These are phyloP conservation scores for Stenchaetothrips biformis DNA, from an alignment of 2,888 invertebrate genomes.

Conservation along the genomic window DNA sequence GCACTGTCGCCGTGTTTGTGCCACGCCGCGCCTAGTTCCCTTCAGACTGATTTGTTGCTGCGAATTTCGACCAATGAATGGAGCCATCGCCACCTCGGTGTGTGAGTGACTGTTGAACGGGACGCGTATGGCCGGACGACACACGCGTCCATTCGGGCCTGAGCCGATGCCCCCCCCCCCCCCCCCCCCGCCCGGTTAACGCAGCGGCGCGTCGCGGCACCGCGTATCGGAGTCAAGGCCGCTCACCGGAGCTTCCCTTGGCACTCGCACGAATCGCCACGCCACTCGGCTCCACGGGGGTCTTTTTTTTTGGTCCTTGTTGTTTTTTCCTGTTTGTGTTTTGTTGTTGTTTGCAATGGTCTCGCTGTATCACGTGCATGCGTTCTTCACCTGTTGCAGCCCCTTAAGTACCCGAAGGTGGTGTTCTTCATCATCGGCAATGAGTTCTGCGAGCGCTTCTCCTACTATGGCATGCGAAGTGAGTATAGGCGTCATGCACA, in stretches of 20 bases:
- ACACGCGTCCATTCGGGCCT: not conserved
- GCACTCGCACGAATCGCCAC: no score
- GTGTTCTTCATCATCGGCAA: conserved; percentile 92
- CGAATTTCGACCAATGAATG: no score
- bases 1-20: no score
- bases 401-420: conserved; percentile 74
- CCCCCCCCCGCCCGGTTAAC: not conserved
- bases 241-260: not conserved
- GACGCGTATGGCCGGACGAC: not conserved
- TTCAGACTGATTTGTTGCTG: no score
- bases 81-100: no score
- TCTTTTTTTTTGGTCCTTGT: no score
- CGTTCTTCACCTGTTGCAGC: conserved; percentile 49
- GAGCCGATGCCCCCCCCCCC: not conserved
- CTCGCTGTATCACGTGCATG: no score
- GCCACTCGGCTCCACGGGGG: no score
- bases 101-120: no score
- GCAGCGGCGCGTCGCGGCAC: not conserved
- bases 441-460: conserved; percentile 97
- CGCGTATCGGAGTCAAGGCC: conserved; percentile 20
- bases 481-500: conserved; percentile 47
- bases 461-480: conserved; percentile 96
- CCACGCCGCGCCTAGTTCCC: no score
- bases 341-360: no score
- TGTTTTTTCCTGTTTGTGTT: no score